Evolutionary conservation across 2,888 invertebrate genomes (phyloP), one percentile per base, ranked within the genome.

Genomic region (Amorpha juglandis): DNA sequence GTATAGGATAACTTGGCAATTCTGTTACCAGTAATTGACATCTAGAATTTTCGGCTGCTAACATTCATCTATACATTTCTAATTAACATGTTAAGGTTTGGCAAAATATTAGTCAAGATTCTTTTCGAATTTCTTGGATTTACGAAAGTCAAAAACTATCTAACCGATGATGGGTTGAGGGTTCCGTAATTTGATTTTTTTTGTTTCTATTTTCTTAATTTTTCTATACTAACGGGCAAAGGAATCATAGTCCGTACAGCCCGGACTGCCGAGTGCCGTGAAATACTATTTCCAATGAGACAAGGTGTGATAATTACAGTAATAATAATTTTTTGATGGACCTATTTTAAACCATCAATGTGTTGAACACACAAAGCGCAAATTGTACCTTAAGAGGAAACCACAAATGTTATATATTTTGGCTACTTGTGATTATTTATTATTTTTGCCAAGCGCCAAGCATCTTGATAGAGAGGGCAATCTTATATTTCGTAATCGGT

Each of bases 1-100:
- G 63, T 66, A 47, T 45, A 12, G 11, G 51, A 14, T 63, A 14
- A 48, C 6, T 48, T 45, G 47, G 45, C 16, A n/a, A 21, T n/a
- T 47, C 48, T 27, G 42, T 58, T n/a, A 38, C 19, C 38, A 51
- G 42, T 33, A 63, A 63, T 64, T 11, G 45, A 21, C 45, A 14
- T 14, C 45, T 14, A 2, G 2, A 14, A 48, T 12, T 27, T 27
- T 12, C 52, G 52, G 52, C 27, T 27, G 51, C 8, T 6, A 11
- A 33, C 14, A 9, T 38, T 38, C 9, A 9, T 47, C 11, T 47
- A 47, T 11, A 14, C 2, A 9, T 12, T 50, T 50, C 19, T 50
- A 45, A 45, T 14, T 45, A 12, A 6, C 11, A 45, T 9, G 12
- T 45, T 45, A 14, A 9, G 14, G 11, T 45, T 45, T 45, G 14